phyloP scores from a whole-genome alignment of 1,140 invertebrate genomes.

The Zaprionus davidi region DNA sequence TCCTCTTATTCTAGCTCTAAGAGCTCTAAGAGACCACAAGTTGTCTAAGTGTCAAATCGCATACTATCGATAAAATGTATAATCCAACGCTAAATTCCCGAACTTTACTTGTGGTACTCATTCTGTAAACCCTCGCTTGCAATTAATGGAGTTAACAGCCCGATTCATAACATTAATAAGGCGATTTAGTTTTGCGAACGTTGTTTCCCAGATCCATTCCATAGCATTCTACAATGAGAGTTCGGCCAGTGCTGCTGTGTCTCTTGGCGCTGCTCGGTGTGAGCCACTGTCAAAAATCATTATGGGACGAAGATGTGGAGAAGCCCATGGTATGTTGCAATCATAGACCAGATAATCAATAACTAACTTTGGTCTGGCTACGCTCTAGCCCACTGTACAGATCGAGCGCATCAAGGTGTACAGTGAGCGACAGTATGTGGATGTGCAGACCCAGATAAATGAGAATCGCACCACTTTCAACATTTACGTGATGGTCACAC shows the following conservation, averaged over 20 bases:
- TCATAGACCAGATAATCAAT: neutral
- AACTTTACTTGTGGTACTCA: no score
- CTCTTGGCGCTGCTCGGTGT: constrained; percentile 19
- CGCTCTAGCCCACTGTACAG: constrained; percentile 29
- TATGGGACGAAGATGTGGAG: neutral
- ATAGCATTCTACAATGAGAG: constrained; percentile 35
- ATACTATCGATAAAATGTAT: no score
- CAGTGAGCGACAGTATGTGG: constrained; percentile 53
- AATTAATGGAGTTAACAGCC: neutral
- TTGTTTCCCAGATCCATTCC: neutral
- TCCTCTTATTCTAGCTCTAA: no score
- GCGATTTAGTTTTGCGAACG: neutral
- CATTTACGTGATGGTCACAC: constrained; percentile 31
- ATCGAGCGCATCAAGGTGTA: constrained; percentile 45
- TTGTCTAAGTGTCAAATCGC: no score
- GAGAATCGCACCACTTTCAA: constrained; percentile 39
- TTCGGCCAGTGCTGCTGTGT: neutral
- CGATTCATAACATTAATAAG: neutral
- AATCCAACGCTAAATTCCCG: no score
- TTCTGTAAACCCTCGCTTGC: neutral
- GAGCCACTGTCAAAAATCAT: constrained; percentile 10
- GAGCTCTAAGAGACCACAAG: no score
- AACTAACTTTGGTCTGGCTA: neutral
- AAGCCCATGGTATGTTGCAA: constrained; percentile 7
- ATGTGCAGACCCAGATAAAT: constrained; percentile 17